Base-by-base conservation (phyloP, 2,888 invertebrate species). In the Zootermopsis nevadensis region DNA sequence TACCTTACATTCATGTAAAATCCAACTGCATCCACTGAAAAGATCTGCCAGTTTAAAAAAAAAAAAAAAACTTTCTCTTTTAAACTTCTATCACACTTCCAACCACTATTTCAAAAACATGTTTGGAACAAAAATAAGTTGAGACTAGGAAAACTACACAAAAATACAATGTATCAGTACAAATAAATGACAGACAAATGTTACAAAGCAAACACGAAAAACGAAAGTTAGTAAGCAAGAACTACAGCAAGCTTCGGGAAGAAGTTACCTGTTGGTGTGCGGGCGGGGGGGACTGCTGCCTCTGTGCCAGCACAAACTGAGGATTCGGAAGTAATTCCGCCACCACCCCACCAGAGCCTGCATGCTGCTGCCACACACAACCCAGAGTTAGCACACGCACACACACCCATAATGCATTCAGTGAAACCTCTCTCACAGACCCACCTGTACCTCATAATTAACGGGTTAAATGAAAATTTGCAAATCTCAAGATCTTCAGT, bases 271-370 rank as follows among this genome's bases (percentile, higher is more conserved):
- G 85, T 82, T 95, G 96, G 90, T 96, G 96, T 87, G 96, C 96
- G 88, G 96, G 96, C 88, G 96, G 96, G 88, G 96, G 96, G 88
- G 95, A 96, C 90, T 95, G 95, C 91, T 95, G 93, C 87, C 92
- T 88, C 88, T 91, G 85, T 77, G 84, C 80, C 69, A 85, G 83
- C 72, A 85, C 83, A 83, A 82, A 86, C 82, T 86, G 87, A 48
- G 87, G 87, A 83, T 86, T 87, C 72, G 86, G 87, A 72, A 86
- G 87, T 81, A 87, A 85, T 82, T 87, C 87, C 33, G 87, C 86
- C 85, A 86, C 86, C 85, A 86, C 85, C 79, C 85, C 85, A 79
- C 84, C 84, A 76, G 83, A 83, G 48, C 84, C 84, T 42, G 82
- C 83, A 82, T 83, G 83, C 80, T 85, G 85, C 83, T 84, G 84